Base-by-base conservation (phyloP, 2,113 vertebrate species). In the Muscicapa adusta region DNA sequence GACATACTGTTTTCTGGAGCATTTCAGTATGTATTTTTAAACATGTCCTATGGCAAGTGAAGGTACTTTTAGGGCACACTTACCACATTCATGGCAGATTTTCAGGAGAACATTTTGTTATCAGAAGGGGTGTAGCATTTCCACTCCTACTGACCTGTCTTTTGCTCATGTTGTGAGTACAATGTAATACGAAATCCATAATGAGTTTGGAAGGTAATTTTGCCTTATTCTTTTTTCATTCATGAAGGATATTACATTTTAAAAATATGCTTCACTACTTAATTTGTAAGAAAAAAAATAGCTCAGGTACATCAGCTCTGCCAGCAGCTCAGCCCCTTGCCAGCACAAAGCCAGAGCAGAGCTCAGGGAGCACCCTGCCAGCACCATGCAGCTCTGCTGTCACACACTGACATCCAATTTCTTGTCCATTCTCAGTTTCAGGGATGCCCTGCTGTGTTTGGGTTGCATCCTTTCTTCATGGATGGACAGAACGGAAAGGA, bases 371-470 rank as follows among this genome's bases (percentile, higher is more conserved):
- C 63, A 6, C 36, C 36, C 72, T 60, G 5, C 8, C 66, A 84
- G 51, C 92, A 23, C 11, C 68, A 42, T 7, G 4, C 51, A 53
- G 47, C 17, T 22, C 80, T 75, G 58, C 65, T 73, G 70, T 24
- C 20, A 34, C 17, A 5, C 0, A 0, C 51, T 62, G 5, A 18
- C 1, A 0, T 1, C 38, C 22, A 7, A 28, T 70, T 73, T 53
- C 26, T n/a, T 4, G 3, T 25, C 61, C 6, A 0, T 48, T 50
- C 10, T 2, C 48, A 42, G 33, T 63, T 5, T 51, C 45, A 25
- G 40, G 22, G 26, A 34, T 47, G 57, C 14, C 8, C 6, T 3
- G 13, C 61, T 34, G 19, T 4, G 14, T 48, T 58, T 63, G 57
- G 38, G 36, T 58, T 82, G 47, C 60, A 43, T n/a, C 71, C 34